phyloP scores from a whole-genome alignment of 2,888 invertebrate species.

The Nomada hirtipes region DNA sequence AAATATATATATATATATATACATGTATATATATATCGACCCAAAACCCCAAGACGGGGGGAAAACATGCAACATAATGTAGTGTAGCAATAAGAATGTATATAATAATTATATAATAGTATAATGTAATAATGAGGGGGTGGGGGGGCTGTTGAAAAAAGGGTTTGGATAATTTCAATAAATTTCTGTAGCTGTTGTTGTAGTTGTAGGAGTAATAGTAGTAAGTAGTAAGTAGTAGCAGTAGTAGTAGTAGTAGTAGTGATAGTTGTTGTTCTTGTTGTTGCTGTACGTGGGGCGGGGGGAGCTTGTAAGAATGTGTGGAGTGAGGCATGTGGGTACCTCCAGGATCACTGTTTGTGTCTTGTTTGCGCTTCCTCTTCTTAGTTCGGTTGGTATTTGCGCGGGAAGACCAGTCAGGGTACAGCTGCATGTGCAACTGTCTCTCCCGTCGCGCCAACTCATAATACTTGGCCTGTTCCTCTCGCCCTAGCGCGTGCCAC shows the following conservation, averaged over 20 bases:
- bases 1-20: conserved; percentile 50
- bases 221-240: conserved; percentile 16
- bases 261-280: conserved; percentile 64
- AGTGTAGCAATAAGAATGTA: conserved; percentile 80
- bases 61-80: conserved; percentile 84
- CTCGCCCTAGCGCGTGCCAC: conserved; percentile 99
- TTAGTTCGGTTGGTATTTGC: conserved; percentile 99
- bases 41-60: conserved; percentile 81
- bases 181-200: conserved; percentile 37
- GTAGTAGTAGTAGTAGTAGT: conserved; percentile 9
- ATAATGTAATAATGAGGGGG: conserved; percentile 73
- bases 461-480: conserved; percentile 99
- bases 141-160: conserved; percentile 58
- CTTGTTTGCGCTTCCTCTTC: conserved; percentile 99
- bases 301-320: conserved; percentile 82
- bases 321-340: conserved; percentile 89
- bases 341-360: conserved; percentile 94
- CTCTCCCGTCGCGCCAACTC: conserved; percentile 99
- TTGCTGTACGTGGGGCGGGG: conserved; percentile 65
- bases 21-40: conserved; percentile 75
- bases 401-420: conserved; percentile 99
- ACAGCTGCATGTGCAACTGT: conserved; percentile 99
- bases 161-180: conserved; percentile 71
- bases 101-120: conserved; percentile 69
- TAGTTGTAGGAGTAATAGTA: conserved; percentile 72